These are phyloP conservation scores for Matsumyia berberina DNA, from an alignment of 2,888 invertebrate species.

Conservation along the genomic window DNA sequence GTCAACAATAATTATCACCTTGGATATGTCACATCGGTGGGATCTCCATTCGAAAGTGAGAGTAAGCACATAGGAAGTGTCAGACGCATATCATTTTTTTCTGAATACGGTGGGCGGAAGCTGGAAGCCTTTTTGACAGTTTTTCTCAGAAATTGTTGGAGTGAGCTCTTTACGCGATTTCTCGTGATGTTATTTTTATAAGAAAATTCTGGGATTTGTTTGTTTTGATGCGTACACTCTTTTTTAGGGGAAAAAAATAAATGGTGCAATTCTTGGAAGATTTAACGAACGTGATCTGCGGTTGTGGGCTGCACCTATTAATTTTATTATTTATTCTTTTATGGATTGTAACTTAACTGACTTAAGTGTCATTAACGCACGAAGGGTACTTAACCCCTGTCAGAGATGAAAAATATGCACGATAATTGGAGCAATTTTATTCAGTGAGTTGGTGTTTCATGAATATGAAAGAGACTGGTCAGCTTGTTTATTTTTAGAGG, in stretches of 20 bases:
- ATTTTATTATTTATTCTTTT: no score
- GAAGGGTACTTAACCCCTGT: no score
- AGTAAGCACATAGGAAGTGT: not conserved
- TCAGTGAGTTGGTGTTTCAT: no score
- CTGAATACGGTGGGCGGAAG: not conserved
- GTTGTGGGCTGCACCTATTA: not conserved
- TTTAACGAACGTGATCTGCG: constrained; percentile 37
- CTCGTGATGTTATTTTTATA: constrained; percentile 37
- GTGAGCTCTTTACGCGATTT: constrained; percentile 16
- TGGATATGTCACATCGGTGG: not conserved
- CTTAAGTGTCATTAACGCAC: no score
- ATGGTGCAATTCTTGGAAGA: constrained; percentile 44
- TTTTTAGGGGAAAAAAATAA: constrained; percentile 19
- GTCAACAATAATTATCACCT: constrained; percentile 29
- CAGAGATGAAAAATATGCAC: no score
- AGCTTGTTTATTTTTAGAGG: no score
- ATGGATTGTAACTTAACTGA: no score
- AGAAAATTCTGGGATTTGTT: constrained; percentile 11
- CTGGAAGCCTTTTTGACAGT: constrained; percentile 8
- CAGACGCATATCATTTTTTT: constrained; percentile 4
- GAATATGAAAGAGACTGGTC: no score
- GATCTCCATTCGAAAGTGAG: not conserved
- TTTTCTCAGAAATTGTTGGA: not conserved
- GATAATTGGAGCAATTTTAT: no score
- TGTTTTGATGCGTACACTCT: constrained; percentile 4